Base-by-base conservation (phyloP, 2,888 invertebrate species). In the Epinotia demarniana region DNA sequence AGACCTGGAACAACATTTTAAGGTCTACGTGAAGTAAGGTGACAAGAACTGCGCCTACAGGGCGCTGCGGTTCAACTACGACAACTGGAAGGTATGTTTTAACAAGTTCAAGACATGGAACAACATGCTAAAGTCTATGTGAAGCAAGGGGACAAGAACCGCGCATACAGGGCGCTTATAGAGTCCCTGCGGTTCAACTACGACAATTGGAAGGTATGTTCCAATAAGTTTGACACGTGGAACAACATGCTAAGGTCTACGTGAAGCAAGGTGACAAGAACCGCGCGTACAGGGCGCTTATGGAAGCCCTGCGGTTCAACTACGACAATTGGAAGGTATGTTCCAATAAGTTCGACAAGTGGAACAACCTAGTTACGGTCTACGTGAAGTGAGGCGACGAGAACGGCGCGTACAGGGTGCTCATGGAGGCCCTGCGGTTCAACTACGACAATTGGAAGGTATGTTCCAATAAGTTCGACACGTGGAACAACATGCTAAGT, bases 401-500 rank as follows among this genome's bases (percentile, higher is more conserved):
- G 91, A 94, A 95, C 75, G 95, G 97, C 74, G 99, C 99, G 0
- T 97, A 98, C 92, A 95, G 96, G 72, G 96, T 98, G 4, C 92
- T 99, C 0, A 96, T 97, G 83, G 99, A 99, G 90, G 97, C 99
- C 0, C 92, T 99, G 1, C 97, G 97, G 87, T 99, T 97, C 89
- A 98, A 98, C 91, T 99, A 96, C 86, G 98, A 98, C 83, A 98
- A 98, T 87, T 99, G 99, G 98, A 96, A 97, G 94, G 95, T 97
- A 19, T 58, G 3, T 58, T n/a, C 33, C 63, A 39, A 13, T n/a
- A 18, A 33, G 72, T 99, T 98, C 88, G 99, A 99, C 90, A 98
- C 98, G 0, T 99, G 99, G 99, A 99, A 99, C 90, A 99, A 99
- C 89, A 93, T 75, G 98, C 99, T 13, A 98, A n/a, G n/a, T n/a